A percentile compares a stretch with the other conserved stretches of the same genome.
Conservation (phyloP, 2,113 vertebrate species). For the Nerophis ophidion region DNA sequence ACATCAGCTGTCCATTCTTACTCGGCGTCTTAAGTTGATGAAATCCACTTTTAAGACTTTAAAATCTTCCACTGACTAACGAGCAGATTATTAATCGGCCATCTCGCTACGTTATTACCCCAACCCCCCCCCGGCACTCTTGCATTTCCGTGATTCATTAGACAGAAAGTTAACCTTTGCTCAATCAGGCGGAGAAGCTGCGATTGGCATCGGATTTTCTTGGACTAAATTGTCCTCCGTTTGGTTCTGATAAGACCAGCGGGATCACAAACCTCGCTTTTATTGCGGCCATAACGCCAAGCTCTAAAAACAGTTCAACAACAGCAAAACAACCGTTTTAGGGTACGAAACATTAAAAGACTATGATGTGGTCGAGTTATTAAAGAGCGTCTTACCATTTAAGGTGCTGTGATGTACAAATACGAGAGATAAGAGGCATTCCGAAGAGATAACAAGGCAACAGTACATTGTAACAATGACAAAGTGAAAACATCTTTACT, state of each 20-base stretch:
- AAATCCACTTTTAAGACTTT: constrained; percentile 2
- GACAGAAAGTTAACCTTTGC: constrained; percentile 53
- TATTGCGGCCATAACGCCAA: constrained; percentile 30
- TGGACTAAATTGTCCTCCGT: constrained; percentile 22
- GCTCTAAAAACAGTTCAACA: constrained; percentile 5
- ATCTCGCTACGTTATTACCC: constrained; percentile 2
- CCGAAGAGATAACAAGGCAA: constrained; percentile 40
- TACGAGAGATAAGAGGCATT: constrained; percentile 51
- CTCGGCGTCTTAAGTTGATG: neutral
- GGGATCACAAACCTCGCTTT: constrained; percentile 36
- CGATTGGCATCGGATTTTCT: constrained; percentile 23
- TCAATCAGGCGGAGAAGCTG: constrained; percentile 12
- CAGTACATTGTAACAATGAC: constrained; percentile 3
- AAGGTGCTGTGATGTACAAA: constrained; percentile 14
- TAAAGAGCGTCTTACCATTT: neutral
- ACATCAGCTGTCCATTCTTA: neutral
- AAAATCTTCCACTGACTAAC: neutral
- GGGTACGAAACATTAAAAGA: constrained; percentile 20
- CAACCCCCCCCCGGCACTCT: neutral
- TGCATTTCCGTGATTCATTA: constrained; percentile 34
- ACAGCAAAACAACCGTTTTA: constrained; percentile 20
- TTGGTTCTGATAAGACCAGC: constrained; percentile 36
- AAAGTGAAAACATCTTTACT: constrained; percentile 5
- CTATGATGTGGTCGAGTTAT: neutral
- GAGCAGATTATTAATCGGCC: constrained; percentile 9